A percentile compares a stretch with the other conserved stretches of the same genome.
Conservation (phyloP, 2,888 invertebrate genomes). For the Cantharis rufa region DNA sequence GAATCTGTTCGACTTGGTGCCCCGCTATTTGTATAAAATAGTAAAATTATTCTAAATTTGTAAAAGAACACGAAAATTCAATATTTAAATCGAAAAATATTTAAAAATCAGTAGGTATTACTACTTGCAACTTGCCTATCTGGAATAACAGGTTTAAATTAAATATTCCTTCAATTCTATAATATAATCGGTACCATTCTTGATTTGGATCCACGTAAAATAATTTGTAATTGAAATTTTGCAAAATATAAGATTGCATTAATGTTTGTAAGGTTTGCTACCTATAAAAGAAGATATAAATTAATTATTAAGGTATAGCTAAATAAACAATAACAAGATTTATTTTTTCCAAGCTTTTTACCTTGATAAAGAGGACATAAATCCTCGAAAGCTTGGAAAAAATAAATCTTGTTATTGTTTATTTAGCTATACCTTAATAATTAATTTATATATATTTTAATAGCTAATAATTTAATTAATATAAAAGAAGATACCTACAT, state of each 20-base stretch:
- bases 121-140: not conserved
- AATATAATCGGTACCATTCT: not conserved
- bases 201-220: not conserved
- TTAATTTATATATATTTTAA: no score
- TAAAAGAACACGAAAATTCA: not conserved
- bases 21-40: not conserved
- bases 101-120: not conserved
- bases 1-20: not conserved
- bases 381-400: no score
- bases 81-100: not conserved
- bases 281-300: not conserved
- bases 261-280: not conserved
- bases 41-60: not conserved
- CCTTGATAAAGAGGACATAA: no score
- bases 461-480: no score
- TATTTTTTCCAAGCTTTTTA: no score
- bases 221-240: not conserved
- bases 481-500: not conserved
- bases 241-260: not conserved
- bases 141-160: not conserved
- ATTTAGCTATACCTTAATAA: no score
- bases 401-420: no score
- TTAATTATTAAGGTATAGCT: no score
- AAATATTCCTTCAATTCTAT: not conserved
- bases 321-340: no score